Evolutionary conservation across 2,113 vertebrate species (phyloP), one percentile per base, ranked within the genome.

Genomic region (Lamprotornis superbus): DNA sequence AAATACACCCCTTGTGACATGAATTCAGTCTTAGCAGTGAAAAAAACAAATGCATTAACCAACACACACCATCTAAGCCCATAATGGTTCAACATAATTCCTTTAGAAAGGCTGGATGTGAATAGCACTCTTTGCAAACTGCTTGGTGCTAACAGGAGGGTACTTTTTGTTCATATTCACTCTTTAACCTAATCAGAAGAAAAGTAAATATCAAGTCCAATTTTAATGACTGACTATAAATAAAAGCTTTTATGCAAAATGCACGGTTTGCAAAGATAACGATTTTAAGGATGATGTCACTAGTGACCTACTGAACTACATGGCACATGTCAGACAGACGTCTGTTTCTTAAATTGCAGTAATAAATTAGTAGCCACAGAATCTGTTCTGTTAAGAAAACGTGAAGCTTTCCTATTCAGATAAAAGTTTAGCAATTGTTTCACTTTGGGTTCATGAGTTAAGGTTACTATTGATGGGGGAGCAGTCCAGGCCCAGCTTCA

Each of bases 291-390:
- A 90, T 97, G 96, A 97, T 93, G 95, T 97, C 95, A 96, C 92
- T 35, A 18, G 73, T 39, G 94, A 96, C 96, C 95, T 78, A 49
- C 53, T 95, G 96, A 97, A 95, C 96, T 92, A 89, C 88, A 75
- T 73, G 90, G 95, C 95, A 96, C 96, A 84, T 96, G 96, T 97
- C 96, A 97, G 95, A 96, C 94, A 97, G 92, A 93, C 52, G 83
- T 90, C 90, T 94, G 93, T 97, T 97, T 83, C 94, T 95, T 96
- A 95, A 97, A 97, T 95, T 84, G 93, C 95, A 60, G 97, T 87
- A 91, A 94, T 97, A 96, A 93, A 94, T 97, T 93, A 83, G 96
- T 93, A 97, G 95, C 96, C 96, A 50, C 88, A 53, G 83, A 93
- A 97, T 79, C 44, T 65, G 50, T 74, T 74, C 90, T 56, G 80